These are phyloP conservation scores for Natrix natrix DNA, from an alignment of 2,797 vertebrate genomes.

Conservation along the genomic window DNA sequence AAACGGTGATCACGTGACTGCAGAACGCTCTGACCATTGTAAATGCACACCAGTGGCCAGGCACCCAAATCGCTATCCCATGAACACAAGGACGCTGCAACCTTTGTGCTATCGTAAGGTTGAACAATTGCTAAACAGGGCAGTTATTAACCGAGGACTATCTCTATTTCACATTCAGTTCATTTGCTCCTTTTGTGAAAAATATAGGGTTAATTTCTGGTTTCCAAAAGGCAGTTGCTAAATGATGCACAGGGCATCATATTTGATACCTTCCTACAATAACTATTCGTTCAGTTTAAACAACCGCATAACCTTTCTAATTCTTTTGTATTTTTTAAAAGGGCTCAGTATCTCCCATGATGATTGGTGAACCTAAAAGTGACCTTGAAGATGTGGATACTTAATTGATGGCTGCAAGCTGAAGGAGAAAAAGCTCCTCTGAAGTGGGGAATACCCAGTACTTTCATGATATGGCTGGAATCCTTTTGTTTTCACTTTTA, in stretches of 20 bases:
- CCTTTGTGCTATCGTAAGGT: neutral
- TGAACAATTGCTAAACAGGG: neutral
- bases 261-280: neutral
- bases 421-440: slow-evolving; percentile 16
- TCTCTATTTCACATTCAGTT: neutral
- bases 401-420: slow-evolving; percentile 63
- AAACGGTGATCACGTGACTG: neutral
- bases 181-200: neutral
- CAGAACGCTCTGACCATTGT: neutral
- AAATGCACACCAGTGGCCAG: neutral
- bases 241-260: neutral
- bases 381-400: slow-evolving; percentile 97
- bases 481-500: slow-evolving; percentile 49
- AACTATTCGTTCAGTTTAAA: neutral
- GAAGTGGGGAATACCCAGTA: slow-evolving; percentile 39
- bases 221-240: neutral
- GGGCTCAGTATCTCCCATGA: slow-evolving; percentile 98
- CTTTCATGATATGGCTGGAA: slow-evolving; percentile 58
- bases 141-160: neutral
- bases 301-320: neutral
- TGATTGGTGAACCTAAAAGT: slow-evolving; percentile 94
- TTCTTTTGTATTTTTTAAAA: slow-evolving; percentile 58
- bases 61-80: neutral
- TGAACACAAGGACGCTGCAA: neutral
- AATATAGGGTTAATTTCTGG: neutral